Base-by-base conservation (phyloP, 2,113 vertebrate species). In the Passerina amoena region DNA sequence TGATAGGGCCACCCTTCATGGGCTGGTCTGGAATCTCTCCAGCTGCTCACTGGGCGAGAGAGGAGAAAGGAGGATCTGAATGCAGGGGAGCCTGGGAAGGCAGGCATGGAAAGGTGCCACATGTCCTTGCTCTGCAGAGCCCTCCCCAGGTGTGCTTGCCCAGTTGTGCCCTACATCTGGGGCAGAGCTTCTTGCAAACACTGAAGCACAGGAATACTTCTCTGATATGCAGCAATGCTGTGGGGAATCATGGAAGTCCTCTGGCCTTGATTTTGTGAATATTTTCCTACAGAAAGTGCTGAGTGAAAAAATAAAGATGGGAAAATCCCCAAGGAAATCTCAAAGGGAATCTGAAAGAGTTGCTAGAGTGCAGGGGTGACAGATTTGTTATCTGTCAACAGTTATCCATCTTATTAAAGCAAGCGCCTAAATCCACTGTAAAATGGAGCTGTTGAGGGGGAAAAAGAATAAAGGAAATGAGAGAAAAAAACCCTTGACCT, bases 131-230 rank as follows among this genome's bases (percentile, higher is more conserved):
- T 40, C 65, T 13, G 35, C 64, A 69, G 5, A 11, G 20, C 30
- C 6, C 19, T 47, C 23, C 56, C 31, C 0, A 0, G 3, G 5
- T 3, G 4, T 16, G 14, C n/a, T 33, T 45, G 27, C 16, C 24
- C 21, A 11, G 17, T 3, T 64, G 57, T 42, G 57, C 38, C 30
- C 16, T 54, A 31, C 0, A 0, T 20, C 35, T 60, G 30, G 14
- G 30, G 27, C 20, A 54, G 28, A 44, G n/a, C 18, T 86, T 35
- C 21, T 51, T 0, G 0, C 21, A 44, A 59, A 54, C 12, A 17
- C 9, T 38, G 20, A 64, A 91, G 63, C 23, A 21, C 3, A 6
- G 50, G 37, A 59, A 35, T 38, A 75, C 47, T 77, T 56, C 44
- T 81, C 37, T 60, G 63, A 38, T 71, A 47, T 10, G 6, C 12